Percentiles rank a stretch among this genome's conserved stretches.
These are phyloP conservation scores for Typhlomys cinereus DNA, from an alignment of 2,113 vertebrate species.

Conservation along the genomic window DNA sequence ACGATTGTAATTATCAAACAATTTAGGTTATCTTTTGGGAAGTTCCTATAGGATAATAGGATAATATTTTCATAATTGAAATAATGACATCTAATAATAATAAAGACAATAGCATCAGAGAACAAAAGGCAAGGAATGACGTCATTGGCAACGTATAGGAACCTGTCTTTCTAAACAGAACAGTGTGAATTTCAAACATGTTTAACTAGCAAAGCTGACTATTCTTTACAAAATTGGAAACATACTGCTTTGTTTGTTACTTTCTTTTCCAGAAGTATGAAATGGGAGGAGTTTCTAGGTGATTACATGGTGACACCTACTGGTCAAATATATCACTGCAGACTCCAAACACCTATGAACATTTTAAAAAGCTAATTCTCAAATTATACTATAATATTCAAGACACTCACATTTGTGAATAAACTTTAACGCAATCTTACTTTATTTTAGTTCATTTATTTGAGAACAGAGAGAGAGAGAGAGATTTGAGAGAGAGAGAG, in stretches of 20 bases:
- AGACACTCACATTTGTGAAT: not conserved
- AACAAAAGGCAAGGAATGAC: not conserved
- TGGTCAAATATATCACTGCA: constrained; percentile 47
- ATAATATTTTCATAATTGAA: not conserved
- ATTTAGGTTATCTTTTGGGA: not conserved
- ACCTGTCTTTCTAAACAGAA: not conserved
- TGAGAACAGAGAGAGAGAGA: no score
- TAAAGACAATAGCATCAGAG: not conserved
- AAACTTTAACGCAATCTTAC: not conserved
- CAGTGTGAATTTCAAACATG: not conserved
- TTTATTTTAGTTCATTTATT: no score
- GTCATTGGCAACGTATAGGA: not conserved
- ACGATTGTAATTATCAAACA: not conserved
- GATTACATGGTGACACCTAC: constrained; percentile 63
- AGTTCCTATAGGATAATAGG: not conserved
- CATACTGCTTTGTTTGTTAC: not conserved
- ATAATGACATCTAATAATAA: constrained; percentile 14
- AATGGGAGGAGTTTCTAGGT: constrained; percentile 36
- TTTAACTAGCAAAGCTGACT: not conserved
- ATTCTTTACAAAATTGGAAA: constrained; percentile 1
- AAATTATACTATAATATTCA: not conserved
- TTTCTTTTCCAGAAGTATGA: not conserved
- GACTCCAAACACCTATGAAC: not conserved
- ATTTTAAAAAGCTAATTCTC: not conserved
- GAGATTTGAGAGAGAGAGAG: no score